Evolutionary conservation across 2,113 vertebrate genomes (phyloP), one percentile per base, ranked within the genome.

Genomic region (Poecilia latipinna): DNA sequence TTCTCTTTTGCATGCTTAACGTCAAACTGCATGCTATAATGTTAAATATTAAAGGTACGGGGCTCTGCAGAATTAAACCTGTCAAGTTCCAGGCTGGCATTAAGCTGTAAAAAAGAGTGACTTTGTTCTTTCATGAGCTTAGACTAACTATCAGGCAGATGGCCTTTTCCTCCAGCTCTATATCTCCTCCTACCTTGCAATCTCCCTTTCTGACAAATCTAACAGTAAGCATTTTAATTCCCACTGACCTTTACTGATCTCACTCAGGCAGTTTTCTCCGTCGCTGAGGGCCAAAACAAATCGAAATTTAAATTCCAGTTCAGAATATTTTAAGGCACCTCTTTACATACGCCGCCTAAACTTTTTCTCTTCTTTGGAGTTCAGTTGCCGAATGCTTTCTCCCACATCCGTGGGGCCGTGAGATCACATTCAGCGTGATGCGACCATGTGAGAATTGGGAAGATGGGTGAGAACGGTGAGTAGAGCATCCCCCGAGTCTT

Each of bases 151-250:
- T 86, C 74, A 85, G 79, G 77, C 80, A 82, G 82, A 86, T 85
- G 90, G 85, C 86, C 85, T 86, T 92, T 88, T 89, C 83, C 82
- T 84, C 75, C 79, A 74, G 69, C 82, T 54, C 77, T 75, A 74
- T 80, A 72, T 82, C 73, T 82, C 82, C 28, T 74, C 77, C 51
- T 71, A 37, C 68, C 70, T 78, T 69, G 19, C 79, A 37, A 66
- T 62, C 83, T 82, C 86, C 73, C 68, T 75, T 83, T 33, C 82
- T 68, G 81, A 81, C 84, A 83, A 90, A 89, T 84, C 82, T 83
- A 86, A 91, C 83, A 90, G 84, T 90, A 91, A 88, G 91, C 88
- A 90, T 92, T 90, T 90, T 90, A 90, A 91, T 90, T 92, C 86
- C 80, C 71, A 63, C 87, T 92, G 91, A 92, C 90, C 92, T 92